A percentile compares a stretch with the other conserved stretches of the same genome.
These are phyloP conservation scores for Morone chrysops DNA, from an alignment of 2,113 vertebrate species.

Conservation along the genomic window DNA sequence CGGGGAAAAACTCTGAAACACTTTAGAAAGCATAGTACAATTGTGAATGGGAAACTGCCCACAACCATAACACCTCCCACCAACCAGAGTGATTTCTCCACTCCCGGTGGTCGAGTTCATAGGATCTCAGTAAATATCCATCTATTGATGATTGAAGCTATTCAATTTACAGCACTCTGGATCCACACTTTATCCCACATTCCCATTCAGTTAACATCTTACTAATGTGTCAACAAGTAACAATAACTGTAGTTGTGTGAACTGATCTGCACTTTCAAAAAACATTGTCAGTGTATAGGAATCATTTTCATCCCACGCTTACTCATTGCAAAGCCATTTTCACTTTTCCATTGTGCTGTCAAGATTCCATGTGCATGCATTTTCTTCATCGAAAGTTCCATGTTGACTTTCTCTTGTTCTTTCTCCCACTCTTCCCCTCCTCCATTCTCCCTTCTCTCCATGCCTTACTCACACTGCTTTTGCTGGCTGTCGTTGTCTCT, in stretches of 20 bases:
- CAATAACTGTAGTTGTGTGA: neutral
- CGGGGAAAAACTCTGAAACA: too few relatives aligned
- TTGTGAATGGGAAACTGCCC: neutral
- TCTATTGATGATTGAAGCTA: constrained; percentile 3
- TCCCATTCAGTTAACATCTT: neutral
- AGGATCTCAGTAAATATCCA: neutral
- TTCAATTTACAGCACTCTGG: neutral
- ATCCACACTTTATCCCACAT: neutral
- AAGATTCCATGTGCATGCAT: constrained; percentile 5
- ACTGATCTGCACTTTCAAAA: neutral
- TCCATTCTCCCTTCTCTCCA: constrained; percentile 22
- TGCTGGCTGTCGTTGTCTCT: constrained; percentile 75
- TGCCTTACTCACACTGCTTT: constrained; percentile 68
- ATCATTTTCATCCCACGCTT: neutral
- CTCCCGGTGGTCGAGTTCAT: neutral
- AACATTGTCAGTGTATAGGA: neutral
- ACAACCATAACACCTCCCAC: neutral
- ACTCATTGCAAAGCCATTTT: neutral
- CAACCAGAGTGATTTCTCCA: neutral
- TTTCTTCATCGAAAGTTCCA: constrained; percentile 22
- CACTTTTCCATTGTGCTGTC: constrained; percentile 6
- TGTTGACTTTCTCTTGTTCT: constrained; percentile 47
- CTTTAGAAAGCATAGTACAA: too few relatives aligned
- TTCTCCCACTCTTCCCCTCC: constrained; percentile 9
- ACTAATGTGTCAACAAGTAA: neutral